Base-by-base conservation (phyloP, 2,797 vertebrate genomes). In the Anguilla anguilla region DNA sequence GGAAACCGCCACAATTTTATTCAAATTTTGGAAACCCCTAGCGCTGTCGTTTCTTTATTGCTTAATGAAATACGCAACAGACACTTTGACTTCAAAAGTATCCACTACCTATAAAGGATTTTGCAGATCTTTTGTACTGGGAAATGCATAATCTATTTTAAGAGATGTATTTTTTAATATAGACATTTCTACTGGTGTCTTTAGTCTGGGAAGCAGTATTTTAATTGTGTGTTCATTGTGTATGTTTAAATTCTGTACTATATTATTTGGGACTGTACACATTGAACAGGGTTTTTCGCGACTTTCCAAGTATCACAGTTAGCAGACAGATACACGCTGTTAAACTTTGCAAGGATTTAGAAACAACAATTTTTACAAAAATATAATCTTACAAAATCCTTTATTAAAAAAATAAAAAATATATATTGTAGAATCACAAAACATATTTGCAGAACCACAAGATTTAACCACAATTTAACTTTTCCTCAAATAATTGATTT, bases 401-500 rank as follows among this genome's bases (percentile, higher is more conserved):
- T 10, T 15, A 7, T n/a, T n/a, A 69, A 28, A n/a, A 28, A 69
- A 6, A 69, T n/a, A 69, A 69, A 28, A 28, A 0, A 31, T 55
- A 28, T n/a, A 53, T n/a, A 6, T 17, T 55, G 22, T 28, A 19
- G 43, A 84, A 57, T 84, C 31, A 28, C 17, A 17, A 49, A 15
- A 57, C 28, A 17, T 1, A 31, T n/a, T 57, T 57, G 51, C 39
- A 28, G 43, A 59, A 89, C 85, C 51, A 87, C 85, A 39, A 69
- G 69, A 61, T 83, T 46, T 46, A 46, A 46, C 43, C 43, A 46
- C 28, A 64, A 49, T 35, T 13, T 86, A 25, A 22, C 7, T 39
- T 64, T 46, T 31, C 55, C 1, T 86, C 15, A 11, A 69, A 15
- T 22, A 17, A 7, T 55, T 35, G 39, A 79, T 43, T 77, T 22